Evolutionary conservation across 35 echinoderm and acorn worm species (phyloP), one percentile per base, ranked within the genome.

Genomic region (Apostichopus japonicus): DNA sequence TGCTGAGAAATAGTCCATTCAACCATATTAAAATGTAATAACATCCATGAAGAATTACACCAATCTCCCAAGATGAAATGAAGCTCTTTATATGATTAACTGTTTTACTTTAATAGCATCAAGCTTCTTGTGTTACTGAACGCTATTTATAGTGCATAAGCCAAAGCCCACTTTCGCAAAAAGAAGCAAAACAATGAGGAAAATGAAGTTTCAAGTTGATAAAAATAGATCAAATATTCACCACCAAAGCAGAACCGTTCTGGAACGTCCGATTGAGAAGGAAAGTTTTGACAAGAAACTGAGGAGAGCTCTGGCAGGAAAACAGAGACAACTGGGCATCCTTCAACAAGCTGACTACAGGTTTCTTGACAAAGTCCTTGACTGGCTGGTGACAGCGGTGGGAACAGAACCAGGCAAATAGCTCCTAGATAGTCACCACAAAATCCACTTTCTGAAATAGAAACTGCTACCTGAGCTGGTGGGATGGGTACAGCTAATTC

Each of bases 341-440:
- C 81, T 58, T 84, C 54, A 7, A 58, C 9, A 22, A 84, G 54
- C n/a, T 84, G 81, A 84, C n/a, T 59, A 58, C 81, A 84, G 5
- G 54, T 59, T 57, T 84, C 81, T 58, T 84, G 81, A 84, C 81
- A 84, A 22, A 84, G 81, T 21, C 54, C 56, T 23, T 23, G 54
- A 59, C 56, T 84, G 53, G 81, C 54, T n/a, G 54, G 56, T 23
- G 23, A 4, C 51, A 84, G 19, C 7, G 81, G 81, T 23, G 81
- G 81, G 23, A 84, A 84, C 19, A 84, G 53, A 17, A 84, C 16
- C 17, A 58, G 56, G 16, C 54, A 57, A 14, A 58, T 58, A 19
- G 55, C 17, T 15, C 23, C 54, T n/a, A 23, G 81, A 5, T 84
- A n/a, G 6, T 84, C 81, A 3, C 54, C 17, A 59, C 81, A 84